A percentile compares a stretch with the other conserved stretches of the same genome.
phyloP scores from a whole-genome alignment of 2,888 invertebrate genomes.

The Tupiocoris notatus region DNA sequence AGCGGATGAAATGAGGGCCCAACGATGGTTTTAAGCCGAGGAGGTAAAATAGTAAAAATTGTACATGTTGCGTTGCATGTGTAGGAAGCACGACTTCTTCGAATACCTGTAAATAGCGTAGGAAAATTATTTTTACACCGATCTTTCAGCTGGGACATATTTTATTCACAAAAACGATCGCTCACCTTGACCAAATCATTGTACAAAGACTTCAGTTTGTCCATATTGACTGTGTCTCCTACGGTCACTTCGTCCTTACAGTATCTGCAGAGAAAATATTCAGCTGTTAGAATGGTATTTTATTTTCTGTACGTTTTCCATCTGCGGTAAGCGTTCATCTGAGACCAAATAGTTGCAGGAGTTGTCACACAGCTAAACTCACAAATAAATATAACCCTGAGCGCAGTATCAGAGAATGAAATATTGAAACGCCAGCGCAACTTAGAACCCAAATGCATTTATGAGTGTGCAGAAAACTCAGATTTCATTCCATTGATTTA shows the following conservation, averaged over 20 bases:
- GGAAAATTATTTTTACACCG: not conserved
- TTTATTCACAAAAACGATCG: not conserved
- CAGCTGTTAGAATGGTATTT: too few relatives aligned
- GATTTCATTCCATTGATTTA: too few relatives aligned
- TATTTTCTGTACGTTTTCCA: too few relatives aligned
- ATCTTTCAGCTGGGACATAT: not conserved
- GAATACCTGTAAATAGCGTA: slow-evolving; percentile 53
- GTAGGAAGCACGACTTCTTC: slow-evolving; percentile 79
- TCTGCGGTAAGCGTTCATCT: too few relatives aligned
- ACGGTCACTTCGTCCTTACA: slow-evolving; percentile 61
- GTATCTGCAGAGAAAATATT: too few relatives aligned
- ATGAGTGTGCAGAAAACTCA: too few relatives aligned
- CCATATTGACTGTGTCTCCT: slow-evolving; percentile 58
- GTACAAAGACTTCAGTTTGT: slow-evolving; percentile 63
- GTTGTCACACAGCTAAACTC: too few relatives aligned
- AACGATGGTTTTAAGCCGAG: slow-evolving; percentile 64
- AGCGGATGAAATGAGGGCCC: slow-evolving; percentile 66
- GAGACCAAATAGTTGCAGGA: too few relatives aligned
- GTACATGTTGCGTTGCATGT: slow-evolving; percentile 75
- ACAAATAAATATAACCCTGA: too few relatives aligned
- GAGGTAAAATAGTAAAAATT: slow-evolving; percentile 73
- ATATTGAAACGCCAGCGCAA: too few relatives aligned
- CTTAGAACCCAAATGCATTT: too few relatives aligned
- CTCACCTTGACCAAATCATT: slow-evolving; percentile 61
- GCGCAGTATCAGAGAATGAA: too few relatives aligned